Evolutionary conservation across 2,888 invertebrate species (phyloP).

Genomic region (Melinopterus prodromus): DNA sequence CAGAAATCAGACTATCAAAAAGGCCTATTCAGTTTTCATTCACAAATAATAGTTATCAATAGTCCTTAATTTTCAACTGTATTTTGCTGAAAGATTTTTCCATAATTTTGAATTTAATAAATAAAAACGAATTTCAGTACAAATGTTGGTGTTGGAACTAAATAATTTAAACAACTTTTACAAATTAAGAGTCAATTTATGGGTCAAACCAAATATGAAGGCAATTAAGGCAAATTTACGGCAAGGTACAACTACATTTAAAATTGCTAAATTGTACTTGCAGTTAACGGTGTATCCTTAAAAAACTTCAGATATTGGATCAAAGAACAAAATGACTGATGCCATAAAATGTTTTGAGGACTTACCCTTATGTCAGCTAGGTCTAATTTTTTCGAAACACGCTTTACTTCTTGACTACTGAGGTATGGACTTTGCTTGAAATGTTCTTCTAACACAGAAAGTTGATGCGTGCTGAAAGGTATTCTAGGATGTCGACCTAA

Average conservation of each 20-base stretch:
- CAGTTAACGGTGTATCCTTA: background rate
- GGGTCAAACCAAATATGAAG: too few relatives aligned
- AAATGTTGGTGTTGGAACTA: too few relatives aligned
- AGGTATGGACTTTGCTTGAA: conserved; percentile 74
- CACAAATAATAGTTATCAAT: too few relatives aligned
- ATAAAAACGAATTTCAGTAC: too few relatives aligned
- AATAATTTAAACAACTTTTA: too few relatives aligned
- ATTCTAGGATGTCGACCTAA: conserved; percentile 74
- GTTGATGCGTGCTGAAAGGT: conserved; percentile 76
- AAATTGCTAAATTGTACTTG: background rate
- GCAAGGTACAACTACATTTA: background rate
- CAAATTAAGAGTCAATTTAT: too few relatives aligned
- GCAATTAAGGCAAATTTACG: too few relatives aligned
- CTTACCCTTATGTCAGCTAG: conserved; percentile 75
- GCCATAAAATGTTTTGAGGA: conserved; percentile 34
- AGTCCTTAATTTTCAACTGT: too few relatives aligned
- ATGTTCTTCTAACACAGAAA: conserved; percentile 73
- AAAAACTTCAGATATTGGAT: background rate
- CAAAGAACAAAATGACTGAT: background rate
- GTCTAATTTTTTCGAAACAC: conserved; percentile 69
- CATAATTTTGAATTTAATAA: too few relatives aligned
- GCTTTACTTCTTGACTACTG: conserved; percentile 72
- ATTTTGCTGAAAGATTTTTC: too few relatives aligned
- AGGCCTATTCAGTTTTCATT: too few relatives aligned
- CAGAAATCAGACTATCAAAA: too few relatives aligned